These are phyloP conservation scores for Crambe crambe DNA, from an alignment of 37 sponge, comb jelly and placozoan genomes.

Conservation along the genomic window DNA sequence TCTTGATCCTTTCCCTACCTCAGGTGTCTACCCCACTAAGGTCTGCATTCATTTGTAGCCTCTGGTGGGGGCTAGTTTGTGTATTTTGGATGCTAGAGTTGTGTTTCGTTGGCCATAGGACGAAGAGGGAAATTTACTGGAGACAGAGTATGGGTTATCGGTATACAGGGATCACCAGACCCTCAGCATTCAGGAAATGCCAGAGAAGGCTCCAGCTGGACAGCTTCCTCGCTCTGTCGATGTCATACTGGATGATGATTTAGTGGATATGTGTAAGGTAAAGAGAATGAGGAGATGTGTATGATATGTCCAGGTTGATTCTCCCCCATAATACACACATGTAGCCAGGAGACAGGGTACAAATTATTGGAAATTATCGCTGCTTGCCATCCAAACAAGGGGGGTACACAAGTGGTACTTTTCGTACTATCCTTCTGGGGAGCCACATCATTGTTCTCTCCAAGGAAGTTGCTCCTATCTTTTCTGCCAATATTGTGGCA, in stretches of 20 bases:
- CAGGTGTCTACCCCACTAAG: slow-evolving; percentile 92
- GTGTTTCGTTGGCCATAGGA: slow-evolving; percentile 45
- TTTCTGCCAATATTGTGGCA: slow-evolving; percentile 76
- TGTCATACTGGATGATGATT: slow-evolving; percentile 86
- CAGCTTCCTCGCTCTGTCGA: slow-evolving; percentile 98
- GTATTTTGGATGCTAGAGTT: background rate
- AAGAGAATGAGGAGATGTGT: background rate
- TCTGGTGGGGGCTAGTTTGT: background rate
- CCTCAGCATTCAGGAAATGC: slow-evolving; percentile 96
- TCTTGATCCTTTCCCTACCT: slow-evolving; percentile 86
- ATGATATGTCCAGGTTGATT: background rate
- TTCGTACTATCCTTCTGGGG: slow-evolving; percentile 88
- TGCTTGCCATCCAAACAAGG: slow-evolving; percentile 90
- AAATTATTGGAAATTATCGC: slow-evolving; percentile 87
- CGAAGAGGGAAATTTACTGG: slow-evolving; percentile 95
- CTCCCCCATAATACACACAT: background rate
- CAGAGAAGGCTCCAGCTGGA: slow-evolving; percentile 98
- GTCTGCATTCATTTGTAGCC: slow-evolving; percentile 16
- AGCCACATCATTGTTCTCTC: slow-evolving; percentile 76
- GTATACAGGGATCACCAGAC: slow-evolving; percentile 95
- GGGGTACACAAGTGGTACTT: slow-evolving; percentile 92
- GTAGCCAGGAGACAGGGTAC: slow-evolving; percentile 92
- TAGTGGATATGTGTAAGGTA: slow-evolving; percentile 94
- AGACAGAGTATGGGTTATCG: slow-evolving; percentile 98
- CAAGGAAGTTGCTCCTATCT: slow-evolving; percentile 82